phyloP scores from a whole-genome alignment of 2,888 invertebrate species.

The Nemotelus nigrinus region DNA sequence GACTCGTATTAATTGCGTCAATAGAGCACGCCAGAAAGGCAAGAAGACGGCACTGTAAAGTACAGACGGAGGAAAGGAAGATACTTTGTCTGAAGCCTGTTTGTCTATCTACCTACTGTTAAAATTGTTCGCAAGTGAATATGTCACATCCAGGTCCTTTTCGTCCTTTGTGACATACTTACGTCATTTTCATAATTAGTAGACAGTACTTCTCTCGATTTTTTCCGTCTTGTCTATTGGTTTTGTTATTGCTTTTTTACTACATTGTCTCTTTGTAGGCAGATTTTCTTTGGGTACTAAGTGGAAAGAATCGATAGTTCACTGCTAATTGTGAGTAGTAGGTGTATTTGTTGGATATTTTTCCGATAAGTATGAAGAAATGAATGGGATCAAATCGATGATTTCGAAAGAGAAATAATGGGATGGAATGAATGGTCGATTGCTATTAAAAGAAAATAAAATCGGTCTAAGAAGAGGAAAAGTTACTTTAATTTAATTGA shows the following conservation, averaged over 20 bases:
- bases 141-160: conserved; percentile 39
- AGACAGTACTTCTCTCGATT: conserved; percentile 18
- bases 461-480: too few relatives aligned
- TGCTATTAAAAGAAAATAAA: too few relatives aligned
- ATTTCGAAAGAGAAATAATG: too few relatives aligned
- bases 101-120: conserved; percentile 16
- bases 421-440: too few relatives aligned
- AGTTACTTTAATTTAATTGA: too few relatives aligned
- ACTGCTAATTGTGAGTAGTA: conserved; percentile 15
- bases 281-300: background rate
- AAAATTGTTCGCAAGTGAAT: conserved; percentile 14
- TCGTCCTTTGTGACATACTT: conserved; percentile 45
- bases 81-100: conserved; percentile 33
- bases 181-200: conserved; percentile 48
- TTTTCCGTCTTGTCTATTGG: background rate
- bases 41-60: conserved; percentile 8
- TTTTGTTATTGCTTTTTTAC: conserved; percentile 19
- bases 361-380: background rate
- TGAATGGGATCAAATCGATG: too few relatives aligned
- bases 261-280: conserved; percentile 9
- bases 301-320: conserved; percentile 7
- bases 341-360: conserved; percentile 26
- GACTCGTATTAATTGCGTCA: conserved; percentile 46
- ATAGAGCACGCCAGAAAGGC: conserved; percentile 31
- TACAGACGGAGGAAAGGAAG: conserved; percentile 10